A percentile compares a stretch with the other conserved stretches of the same genome.
These are phyloP conservation scores for Cardiocondyla obscurior DNA, from an alignment of 1,140 invertebrate species.

Conservation along the genomic window DNA sequence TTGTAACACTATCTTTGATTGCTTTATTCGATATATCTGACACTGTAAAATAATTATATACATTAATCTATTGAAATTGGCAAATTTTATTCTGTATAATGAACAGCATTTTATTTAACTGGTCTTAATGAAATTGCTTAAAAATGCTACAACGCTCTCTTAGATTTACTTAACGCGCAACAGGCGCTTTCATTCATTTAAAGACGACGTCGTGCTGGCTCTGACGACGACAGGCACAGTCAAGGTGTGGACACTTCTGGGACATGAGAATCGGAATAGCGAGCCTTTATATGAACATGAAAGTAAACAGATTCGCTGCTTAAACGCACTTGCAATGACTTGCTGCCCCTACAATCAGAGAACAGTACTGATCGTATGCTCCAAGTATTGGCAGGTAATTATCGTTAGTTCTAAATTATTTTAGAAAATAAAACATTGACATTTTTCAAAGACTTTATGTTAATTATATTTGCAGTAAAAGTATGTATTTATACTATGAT, in stretches of 20 bases:
- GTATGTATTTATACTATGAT: slow-evolving; percentile 13
- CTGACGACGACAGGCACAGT: slow-evolving; percentile 98
- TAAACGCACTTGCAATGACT: slow-evolving; percentile 96
- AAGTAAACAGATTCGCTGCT: slow-evolving; percentile 97
- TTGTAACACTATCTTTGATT: background rate
- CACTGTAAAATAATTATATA: slow-evolving; percentile 19
- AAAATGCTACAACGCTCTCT: slow-evolving; percentile 51
- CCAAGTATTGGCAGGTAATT: slow-evolving; percentile 98
- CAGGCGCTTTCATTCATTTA: slow-evolving; percentile 75
- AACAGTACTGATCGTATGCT: slow-evolving; percentile 97
- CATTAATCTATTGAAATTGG: background rate
- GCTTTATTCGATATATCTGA: slow-evolving; percentile 4
- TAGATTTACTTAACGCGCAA: slow-evolving; percentile 70
- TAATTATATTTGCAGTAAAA: background rate
- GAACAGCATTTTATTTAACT: background rate
- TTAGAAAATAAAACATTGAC: background rate
- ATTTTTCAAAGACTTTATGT: slow-evolving; percentile 5
- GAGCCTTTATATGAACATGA: slow-evolving; percentile 98
- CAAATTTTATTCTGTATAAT: background rate
- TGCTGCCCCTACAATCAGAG: slow-evolving; percentile 98
- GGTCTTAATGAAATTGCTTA: slow-evolving; percentile 56
- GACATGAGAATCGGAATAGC: slow-evolving; percentile 93
- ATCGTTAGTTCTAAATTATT: background rate
- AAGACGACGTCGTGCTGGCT: slow-evolving; percentile 98
- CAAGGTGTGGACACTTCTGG: slow-evolving; percentile 98